Conservation (phyloP, 2,113 vertebrate species). For the Typhlomys cinereus region DNA sequence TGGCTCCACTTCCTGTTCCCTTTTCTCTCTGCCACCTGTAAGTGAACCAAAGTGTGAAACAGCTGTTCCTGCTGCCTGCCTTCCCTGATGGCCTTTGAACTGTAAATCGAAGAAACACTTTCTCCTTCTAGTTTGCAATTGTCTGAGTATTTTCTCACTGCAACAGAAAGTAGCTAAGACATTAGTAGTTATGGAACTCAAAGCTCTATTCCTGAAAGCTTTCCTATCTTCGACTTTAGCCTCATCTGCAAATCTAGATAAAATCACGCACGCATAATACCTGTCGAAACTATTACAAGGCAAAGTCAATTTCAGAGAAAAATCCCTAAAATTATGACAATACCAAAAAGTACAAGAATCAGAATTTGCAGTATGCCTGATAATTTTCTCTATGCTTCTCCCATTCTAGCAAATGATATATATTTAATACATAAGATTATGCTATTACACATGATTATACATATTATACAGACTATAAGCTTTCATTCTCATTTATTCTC, state of each 20-base stretch:
- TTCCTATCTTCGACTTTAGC: not conserved
- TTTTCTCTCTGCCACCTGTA: too few species aligned
- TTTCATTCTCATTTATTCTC: conserved; percentile 3
- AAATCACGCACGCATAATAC: not conserved
- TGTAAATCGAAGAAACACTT: too few species aligned
- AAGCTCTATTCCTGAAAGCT: not conserved
- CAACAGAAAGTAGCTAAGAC: too few species aligned
- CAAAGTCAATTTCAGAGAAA: not conserved
- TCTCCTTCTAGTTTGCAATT: too few species aligned
- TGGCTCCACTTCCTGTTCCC: too few species aligned
- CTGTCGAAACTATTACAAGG: not conserved
- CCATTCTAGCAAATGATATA: not conserved
- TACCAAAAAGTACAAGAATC: not conserved
- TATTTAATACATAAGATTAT: not conserved
- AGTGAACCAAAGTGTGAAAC: too few species aligned
- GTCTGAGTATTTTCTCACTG: too few species aligned
- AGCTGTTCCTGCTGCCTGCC: too few species aligned
- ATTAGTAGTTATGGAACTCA: not conserved
- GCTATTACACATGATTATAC: too few species aligned
- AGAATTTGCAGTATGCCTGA: not conserved
- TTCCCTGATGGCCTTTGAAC: too few species aligned
- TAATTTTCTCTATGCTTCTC: not conserved
- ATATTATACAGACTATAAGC: too few species aligned
- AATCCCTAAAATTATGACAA: not conserved
- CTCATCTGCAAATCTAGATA: not conserved